Base-by-base conservation (phyloP, 2,113 vertebrate genomes). In the Poicephalus gulielmi region DNA sequence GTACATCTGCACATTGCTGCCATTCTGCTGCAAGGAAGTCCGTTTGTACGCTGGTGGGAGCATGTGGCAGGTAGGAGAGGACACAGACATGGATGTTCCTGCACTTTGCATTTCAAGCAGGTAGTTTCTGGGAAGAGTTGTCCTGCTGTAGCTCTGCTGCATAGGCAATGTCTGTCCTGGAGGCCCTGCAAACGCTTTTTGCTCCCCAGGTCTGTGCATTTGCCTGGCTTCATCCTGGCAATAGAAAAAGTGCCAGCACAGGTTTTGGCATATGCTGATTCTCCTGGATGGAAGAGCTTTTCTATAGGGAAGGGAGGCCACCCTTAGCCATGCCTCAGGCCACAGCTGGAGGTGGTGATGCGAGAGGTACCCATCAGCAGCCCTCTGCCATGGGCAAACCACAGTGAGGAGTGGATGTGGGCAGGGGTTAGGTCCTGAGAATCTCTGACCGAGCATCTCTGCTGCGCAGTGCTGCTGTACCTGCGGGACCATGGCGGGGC, bases 401-500 rank as follows among this genome's bases (percentile, higher is more conserved):
- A 2, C 4, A 3, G 53, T 20, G 24, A 86, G 43, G 63, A 70
- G n/a, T 11, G 62, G 75, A 16, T 2, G 0, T 7, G 47, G 13
- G 43, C 63, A 50, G 39, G 28, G 25, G 7, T 74, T 64, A 82
- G 47, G 13, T 37, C 83, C 19, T 30, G 39, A 71, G 5, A 67
- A 35, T 0, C 39, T 24, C n/a, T 4, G 4, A 17, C 25, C 0
- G 0, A 44, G 50, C 46, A 37, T 53, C 49, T 17, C 33, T 4
- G 1, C 47, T 57, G 74, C 2, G 4, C 7, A 30, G 13, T 43
- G 83, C 69, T 77, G 47, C 81, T 73, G 55, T 87, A 62, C 18
- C 60, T 1, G 1, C 0, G 1, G 47, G 31, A 37, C 39, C 2
- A 0, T 0, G 4, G n/a, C 0, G 1, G 49, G 27, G 4, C 39